Evolutionary conservation across 1,140 invertebrate genomes (phyloP), one percentile per base, ranked within the genome.

Genomic region (Mizuhopecten yessoensis): DNA sequence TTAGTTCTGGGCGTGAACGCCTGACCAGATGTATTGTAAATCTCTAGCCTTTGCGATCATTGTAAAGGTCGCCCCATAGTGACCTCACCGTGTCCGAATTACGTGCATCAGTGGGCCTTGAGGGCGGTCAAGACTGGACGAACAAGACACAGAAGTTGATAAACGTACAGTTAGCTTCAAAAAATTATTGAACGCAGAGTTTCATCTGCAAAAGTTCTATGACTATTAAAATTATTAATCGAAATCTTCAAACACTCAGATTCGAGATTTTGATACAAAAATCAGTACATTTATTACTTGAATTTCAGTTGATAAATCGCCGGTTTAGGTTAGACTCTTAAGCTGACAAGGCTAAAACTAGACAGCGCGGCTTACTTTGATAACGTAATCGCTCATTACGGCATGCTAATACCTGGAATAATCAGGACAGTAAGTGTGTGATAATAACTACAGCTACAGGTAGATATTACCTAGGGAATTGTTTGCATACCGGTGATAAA

Each of bases 401-500:
- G n/a, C 57, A n/a, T 5, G 1, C n/a, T 75, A 75, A 75, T 75
- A 75, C 57, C 57, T n/a, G 57, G 57, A 29, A n/a, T 75, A 75
- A 75, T 75, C 57, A n/a, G 57, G 17, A 75, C 57, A n/a, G 57
- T 75, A 75, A 13, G 57, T 75, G 57, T 75, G 57, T n/a, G n/a
- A n/a, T n/a, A n/a, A 75, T 75, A 75, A 75, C 23, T 75, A 29
- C 29, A 75, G 11, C 23, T 75, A 75, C 57, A 75, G 57, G 57
- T 75, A 75, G 57, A 29, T 75, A 0, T 75, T 75, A 75, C n/a
- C 5, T 29, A 75, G 23, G 23, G 57, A n/a, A 75, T 75, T 75
- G n/a, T 75, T 75, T 5, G n/a, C 57, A 75, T 75, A 75, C 57
- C 57, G 3, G 57, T 75, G n/a, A 17, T 9, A 75, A 29, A 75